Percentiles rank a stretch among this genome's conserved stretches.
Conservation (phyloP, 2,113 vertebrate species). For the Diadophis punctatus region DNA sequence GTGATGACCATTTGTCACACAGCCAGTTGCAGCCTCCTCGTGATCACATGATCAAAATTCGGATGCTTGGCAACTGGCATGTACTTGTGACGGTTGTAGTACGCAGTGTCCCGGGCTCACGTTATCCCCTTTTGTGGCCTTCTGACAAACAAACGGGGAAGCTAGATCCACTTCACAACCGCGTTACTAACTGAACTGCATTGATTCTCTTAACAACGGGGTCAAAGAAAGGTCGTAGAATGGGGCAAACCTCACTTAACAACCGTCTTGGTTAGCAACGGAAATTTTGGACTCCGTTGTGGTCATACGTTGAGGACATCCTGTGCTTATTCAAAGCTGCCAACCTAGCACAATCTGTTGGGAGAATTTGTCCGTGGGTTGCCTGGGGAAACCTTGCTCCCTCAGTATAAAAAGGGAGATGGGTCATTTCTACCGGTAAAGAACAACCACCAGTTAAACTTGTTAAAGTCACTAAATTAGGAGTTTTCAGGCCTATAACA, state of each 20-base stretch:
- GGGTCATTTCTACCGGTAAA: no score
- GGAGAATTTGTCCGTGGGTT: not conserved
- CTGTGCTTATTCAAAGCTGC: no score
- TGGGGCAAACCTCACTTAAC: not conserved
- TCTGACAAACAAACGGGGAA: not conserved
- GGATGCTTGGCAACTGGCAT: no score
- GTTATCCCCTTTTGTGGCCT: no score
- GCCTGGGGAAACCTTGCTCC: not conserved
- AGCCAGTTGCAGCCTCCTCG: no score
- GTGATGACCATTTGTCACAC: no score
- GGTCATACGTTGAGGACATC: not conserved
- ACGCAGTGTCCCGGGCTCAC: no score
- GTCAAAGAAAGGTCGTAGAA: not conserved
- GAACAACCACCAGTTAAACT: no score
- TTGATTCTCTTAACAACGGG: not conserved
- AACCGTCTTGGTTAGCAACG: not conserved
- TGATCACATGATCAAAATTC: no score
- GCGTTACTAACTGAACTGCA: not conserved
- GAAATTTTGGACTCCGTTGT: not conserved
- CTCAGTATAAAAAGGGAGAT: not conserved
- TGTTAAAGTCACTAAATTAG: not conserved
- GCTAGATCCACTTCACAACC: not conserved
- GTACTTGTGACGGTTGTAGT: no score
- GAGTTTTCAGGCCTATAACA: not conserved
- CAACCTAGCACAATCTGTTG: not conserved